These are phyloP conservation scores for Eupithecia centaureata DNA, from an alignment of 2,888 invertebrate species.

Conservation along the genomic window DNA sequence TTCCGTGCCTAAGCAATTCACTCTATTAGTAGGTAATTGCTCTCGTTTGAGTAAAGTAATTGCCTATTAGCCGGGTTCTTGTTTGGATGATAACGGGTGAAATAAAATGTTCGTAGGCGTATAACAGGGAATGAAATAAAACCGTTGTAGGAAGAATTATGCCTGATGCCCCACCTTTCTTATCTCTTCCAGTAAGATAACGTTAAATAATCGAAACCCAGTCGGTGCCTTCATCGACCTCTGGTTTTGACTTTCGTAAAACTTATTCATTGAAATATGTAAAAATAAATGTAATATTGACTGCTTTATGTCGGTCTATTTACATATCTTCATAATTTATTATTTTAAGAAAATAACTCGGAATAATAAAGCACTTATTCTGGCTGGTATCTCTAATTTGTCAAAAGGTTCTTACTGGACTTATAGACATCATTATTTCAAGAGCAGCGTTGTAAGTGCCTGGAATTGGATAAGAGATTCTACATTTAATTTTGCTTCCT, in stretches of 20 bases:
- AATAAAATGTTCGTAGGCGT: conserved; percentile 11
- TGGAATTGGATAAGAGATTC: background rate
- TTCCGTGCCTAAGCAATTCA: conserved; percentile 51
- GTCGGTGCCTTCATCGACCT: background rate
- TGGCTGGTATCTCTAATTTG: conserved; percentile 11
- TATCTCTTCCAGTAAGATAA: background rate
- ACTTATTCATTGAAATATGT: background rate
- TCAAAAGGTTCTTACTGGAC: background rate
- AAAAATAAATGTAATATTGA: background rate
- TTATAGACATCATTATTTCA: conserved; percentile 19
- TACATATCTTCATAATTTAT: background rate
- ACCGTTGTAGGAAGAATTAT: background rate
- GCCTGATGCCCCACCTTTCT: background rate
- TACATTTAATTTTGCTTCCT: background rate
- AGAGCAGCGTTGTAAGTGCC: conserved; percentile 4
- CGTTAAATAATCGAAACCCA: background rate
- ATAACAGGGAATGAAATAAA: conserved; percentile 6
- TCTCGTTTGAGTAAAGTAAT: conserved; percentile 54
- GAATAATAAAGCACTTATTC: background rate
- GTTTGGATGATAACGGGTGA: conserved; percentile 53
- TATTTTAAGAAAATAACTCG: background rate
- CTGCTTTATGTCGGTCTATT: background rate
- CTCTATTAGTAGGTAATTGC: conserved; percentile 59
- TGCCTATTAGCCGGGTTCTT: conserved; percentile 46
- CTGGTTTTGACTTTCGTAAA: background rate